Conservation (phyloP, 2,113 vertebrate genomes). For the Lepisosteus oculatus region DNA sequence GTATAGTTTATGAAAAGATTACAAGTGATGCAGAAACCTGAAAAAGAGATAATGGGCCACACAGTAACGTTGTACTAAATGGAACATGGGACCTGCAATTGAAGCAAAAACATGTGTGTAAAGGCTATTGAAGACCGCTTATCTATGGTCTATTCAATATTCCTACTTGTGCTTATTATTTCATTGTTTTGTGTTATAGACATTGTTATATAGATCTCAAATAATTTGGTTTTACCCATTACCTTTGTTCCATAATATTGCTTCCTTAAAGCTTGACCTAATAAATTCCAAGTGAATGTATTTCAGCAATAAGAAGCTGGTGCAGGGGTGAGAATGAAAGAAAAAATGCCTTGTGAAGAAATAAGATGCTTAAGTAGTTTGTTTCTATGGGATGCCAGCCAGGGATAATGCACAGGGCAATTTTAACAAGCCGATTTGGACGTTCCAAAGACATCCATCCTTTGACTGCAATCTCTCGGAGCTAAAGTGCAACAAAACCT, state of each 20-base stretch:
- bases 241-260: neutral
- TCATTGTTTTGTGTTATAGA: neutral
- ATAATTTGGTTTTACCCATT: neutral
- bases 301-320: neutral
- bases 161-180: neutral
- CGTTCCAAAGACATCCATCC: neutral
- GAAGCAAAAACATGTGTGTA: too few relatives aligned
- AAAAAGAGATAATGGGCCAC: too few relatives aligned
- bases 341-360: neutral
- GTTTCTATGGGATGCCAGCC: neutral
- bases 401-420: neutral
- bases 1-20: too few relatives aligned
- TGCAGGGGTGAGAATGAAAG: neutral
- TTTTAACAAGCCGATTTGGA: neutral
- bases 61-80: too few relatives aligned
- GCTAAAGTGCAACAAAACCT: neutral
- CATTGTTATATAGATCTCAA: neutral
- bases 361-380: neutral
- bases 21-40: too few relatives aligned
- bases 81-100: too few relatives aligned
- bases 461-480: neutral
- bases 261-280: neutral
- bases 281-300: neutral
- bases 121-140: too few relatives aligned
- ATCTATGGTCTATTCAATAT: too few relatives aligned